phyloP scores from a whole-genome alignment of 2,113 vertebrate species.

The Dicrurus megarhynchus region DNA sequence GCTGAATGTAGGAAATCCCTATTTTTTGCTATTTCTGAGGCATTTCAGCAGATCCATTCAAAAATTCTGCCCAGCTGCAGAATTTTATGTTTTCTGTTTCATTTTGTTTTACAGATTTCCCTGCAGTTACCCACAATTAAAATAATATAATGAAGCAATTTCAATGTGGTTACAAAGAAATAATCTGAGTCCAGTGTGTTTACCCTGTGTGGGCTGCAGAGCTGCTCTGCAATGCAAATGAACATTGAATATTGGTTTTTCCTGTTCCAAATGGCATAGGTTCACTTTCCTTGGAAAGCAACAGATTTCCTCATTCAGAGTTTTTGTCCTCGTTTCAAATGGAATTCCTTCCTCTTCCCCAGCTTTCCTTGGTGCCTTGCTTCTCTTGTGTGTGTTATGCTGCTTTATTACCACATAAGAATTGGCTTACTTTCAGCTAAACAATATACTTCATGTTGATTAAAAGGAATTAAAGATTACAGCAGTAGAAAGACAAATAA shows the following conservation, averaged over 20 bases:
- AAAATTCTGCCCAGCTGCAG: background rate
- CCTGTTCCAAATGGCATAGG: accelerated
- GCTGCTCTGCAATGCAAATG: background rate
- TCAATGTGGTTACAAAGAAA: background rate
- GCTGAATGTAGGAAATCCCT: background rate
- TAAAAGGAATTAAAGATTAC: slow-evolving; percentile 38
- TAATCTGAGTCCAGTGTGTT: accelerated
- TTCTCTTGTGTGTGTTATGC: accelerated
- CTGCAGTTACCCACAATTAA: background rate
- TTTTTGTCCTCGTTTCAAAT: background rate
- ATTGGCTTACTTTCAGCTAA: background rate
- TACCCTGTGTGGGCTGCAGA: background rate
- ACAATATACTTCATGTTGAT: background rate
- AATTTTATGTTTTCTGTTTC: background rate
- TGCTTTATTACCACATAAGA: background rate
- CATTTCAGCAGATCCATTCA: background rate
- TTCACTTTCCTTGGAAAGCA: background rate
- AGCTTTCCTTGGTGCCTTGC: background rate
- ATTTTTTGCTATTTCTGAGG: accelerated
- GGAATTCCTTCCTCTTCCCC: background rate
- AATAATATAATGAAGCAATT: background rate
- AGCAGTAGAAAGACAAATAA: background rate
- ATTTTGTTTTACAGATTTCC: accelerated
- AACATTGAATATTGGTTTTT: background rate
- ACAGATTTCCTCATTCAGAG: background rate